Evolutionary conservation across 2,888 invertebrate species (phyloP).

Genomic region (Aphodius granarius): DNA sequence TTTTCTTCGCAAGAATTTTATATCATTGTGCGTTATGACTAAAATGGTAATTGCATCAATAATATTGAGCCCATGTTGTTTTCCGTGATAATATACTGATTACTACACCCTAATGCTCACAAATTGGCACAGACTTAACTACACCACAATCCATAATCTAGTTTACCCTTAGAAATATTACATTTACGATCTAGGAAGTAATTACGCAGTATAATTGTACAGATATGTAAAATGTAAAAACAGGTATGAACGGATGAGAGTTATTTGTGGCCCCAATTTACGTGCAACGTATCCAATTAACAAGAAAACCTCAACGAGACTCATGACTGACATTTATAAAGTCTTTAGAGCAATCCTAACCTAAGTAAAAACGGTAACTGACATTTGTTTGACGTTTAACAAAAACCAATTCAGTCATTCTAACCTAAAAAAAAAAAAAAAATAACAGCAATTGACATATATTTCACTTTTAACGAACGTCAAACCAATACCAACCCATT

Average conservation of each 20-base stretch:
- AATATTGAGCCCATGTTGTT: background rate
- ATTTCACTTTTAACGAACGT: background rate
- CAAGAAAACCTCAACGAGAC: background rate
- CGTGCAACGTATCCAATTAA: background rate
- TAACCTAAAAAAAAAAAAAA: background rate
- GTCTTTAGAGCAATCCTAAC: background rate
- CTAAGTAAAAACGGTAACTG: too few species aligned
- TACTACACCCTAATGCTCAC: conserved; percentile 7
- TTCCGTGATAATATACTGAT: background rate
- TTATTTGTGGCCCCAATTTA: background rate
- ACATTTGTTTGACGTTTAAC: background rate
- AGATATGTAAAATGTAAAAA: background rate
- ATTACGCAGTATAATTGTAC: background rate
- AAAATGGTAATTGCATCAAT: background rate
- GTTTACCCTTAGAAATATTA: background rate
- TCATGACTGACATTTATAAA: too few species aligned
- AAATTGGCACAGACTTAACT: conserved; percentile 25
- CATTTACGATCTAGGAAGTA: conserved; percentile 1
- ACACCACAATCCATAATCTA: background rate
- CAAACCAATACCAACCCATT: background rate
- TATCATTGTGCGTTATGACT: background rate
- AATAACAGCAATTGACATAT: too few species aligned
- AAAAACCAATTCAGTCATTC: background rate
- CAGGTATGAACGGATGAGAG: background rate
- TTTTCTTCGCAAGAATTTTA: background rate